phyloP scores from a whole-genome alignment of 2,113 vertebrate species.

The Acanthochromis polyacanthus region DNA sequence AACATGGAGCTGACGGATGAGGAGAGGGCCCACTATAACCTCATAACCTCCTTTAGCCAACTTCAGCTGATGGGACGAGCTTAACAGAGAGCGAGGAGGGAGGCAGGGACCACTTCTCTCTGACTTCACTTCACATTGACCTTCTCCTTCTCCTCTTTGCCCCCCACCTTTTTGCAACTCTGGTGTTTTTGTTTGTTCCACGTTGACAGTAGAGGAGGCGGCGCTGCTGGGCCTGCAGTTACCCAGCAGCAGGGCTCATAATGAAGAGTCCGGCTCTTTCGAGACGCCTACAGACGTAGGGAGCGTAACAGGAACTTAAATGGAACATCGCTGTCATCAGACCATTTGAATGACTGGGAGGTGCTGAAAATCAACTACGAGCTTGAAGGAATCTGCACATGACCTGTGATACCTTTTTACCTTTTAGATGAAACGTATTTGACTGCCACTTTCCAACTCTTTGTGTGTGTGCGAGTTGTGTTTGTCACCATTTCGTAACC shows the following conservation, averaged over 20 bases:
- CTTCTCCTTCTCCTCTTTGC: background rate
- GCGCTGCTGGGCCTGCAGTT: background rate
- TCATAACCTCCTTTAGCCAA: conserved; percentile 92
- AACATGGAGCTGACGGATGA: conserved; percentile 95
- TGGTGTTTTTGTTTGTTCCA: conserved; percentile 26
- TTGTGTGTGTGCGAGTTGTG: conserved; percentile 42
- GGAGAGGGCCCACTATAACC: conserved; percentile 89
- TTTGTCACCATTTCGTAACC: conserved; percentile 32
- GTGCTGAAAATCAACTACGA: conserved; percentile 4
- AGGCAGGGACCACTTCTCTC: conserved; percentile 3
- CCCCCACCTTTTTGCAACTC: conserved; percentile 13
- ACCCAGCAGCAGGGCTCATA: background rate
- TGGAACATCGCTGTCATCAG: conserved; percentile 15
- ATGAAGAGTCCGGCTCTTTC: background rate
- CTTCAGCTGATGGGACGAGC: conserved; percentile 84
- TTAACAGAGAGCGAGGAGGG: conserved; percentile 65
- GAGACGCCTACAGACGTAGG: background rate
- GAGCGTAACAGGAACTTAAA: background rate
- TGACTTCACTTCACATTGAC: conserved; percentile 7
- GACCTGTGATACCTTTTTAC: conserved; percentile 52
- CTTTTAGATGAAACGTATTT: conserved; percentile 61
- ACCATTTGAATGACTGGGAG: conserved; percentile 11
- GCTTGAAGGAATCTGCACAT: conserved; percentile 43
- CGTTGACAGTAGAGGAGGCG: conserved; percentile 14
- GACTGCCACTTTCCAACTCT: conserved; percentile 33